Base-by-base conservation (phyloP, 2,888 invertebrate genomes). In the Tinea trinotella region DNA sequence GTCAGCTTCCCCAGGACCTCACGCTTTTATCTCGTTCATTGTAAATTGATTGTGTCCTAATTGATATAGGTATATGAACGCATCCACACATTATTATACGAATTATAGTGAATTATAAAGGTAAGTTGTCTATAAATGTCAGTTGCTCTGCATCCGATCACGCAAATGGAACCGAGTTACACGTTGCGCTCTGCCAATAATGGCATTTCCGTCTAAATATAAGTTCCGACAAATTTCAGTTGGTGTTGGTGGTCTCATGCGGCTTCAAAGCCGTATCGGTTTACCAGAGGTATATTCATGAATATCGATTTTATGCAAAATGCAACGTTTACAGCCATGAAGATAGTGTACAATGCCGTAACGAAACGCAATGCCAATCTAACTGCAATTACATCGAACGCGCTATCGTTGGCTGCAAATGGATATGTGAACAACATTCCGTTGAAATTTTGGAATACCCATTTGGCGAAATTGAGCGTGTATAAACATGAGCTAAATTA, bases 241-340 rank as follows among this genome's bases (percentile, higher is more conserved):
- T 66, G 70, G 10, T 18, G 65, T 68, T 66, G 70, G 10, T 18
- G 74, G 70, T 74, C 74, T 76, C 76, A 69, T 71, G 69, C 62
- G 67, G 66, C 61, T 64, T 61, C 61, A 61, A 64, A 61, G 64
- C 67, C 69, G 74, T 68, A 66, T 56, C 62, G 50, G 67, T 67
- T 36, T 46, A 24, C 30, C 46, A 15, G 68, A 67, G 71, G 67
- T 68, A 73, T 79, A 82, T 83, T 84, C 83, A 80, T 76, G 82
- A 78, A 74, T 81, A 85, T 85, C 81, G 85, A 85, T 85, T 85
- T 84, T 84, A 84, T 85, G 84, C 83, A 85, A 84, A 85, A 81
- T 83, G 80, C 82, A 84, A 80, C 82, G 81, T 64, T 64, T 70
- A 68, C 64, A 63, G 66, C 48, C 13, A 35, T 17, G 20, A 22